These are phyloP conservation scores for Harpegnathos saltator DNA, from an alignment of 1,140 invertebrate species.

Conservation along the genomic window DNA sequence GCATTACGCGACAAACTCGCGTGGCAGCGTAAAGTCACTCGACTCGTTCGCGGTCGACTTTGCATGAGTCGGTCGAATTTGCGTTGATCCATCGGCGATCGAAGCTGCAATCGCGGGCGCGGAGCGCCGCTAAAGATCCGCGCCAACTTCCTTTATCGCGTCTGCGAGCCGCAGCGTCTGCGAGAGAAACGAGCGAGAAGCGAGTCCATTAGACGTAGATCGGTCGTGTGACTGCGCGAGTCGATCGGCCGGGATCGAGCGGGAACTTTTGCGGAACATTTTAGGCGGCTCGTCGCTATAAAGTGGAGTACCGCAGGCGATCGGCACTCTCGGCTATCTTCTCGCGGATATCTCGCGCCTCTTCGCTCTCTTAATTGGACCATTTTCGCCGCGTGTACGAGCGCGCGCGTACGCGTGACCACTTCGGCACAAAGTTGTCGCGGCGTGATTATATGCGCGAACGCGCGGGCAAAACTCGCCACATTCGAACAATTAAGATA, in stretches of 20 bases:
- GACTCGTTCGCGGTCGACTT: no score
- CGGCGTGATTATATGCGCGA: constrained; percentile 19
- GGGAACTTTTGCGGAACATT: neutral
- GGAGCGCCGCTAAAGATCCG: no score
- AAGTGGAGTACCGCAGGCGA: neutral
- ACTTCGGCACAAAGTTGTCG: constrained; percentile 63
- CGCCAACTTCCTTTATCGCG: constrained; percentile 36
- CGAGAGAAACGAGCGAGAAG: neutral
- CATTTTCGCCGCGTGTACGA: constrained; percentile 62
- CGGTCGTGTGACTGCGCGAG: neutral
- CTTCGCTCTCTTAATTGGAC: constrained; percentile 68
- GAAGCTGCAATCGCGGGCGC: neutral
- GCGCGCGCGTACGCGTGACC: neutral
- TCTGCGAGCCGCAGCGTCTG: constrained; percentile 10
- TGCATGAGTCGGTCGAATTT: no score
- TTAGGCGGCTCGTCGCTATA: constrained; percentile 7
- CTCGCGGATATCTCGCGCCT: constrained; percentile 19
- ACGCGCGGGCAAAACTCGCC: neutral
- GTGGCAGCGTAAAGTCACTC: neutral
- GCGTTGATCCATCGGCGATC: no score
- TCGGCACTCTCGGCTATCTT: neutral
- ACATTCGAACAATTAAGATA: constrained; percentile 48
- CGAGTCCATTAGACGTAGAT: constrained; percentile 44
- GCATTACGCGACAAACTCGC: constrained; percentile 29
- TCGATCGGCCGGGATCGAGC: constrained; percentile 12